Conservation (phyloP, 2,888 invertebrate genomes). For the Pachliopta kotzebuea region DNA sequence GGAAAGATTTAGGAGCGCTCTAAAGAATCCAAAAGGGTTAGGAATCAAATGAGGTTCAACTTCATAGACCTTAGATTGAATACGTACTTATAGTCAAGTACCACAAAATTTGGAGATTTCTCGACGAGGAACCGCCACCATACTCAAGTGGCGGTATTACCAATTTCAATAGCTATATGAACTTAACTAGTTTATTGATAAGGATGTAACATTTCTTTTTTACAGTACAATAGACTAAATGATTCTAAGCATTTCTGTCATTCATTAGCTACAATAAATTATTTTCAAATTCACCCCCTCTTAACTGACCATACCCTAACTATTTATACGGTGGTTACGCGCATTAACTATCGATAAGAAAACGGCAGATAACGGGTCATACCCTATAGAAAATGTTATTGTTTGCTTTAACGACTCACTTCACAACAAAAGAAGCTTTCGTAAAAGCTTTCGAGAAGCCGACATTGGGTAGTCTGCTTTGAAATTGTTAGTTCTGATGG, state of each 20-base stretch:
- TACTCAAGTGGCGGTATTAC: neutral
- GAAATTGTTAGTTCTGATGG: too few species aligned
- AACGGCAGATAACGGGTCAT: slow-evolving; percentile 21
- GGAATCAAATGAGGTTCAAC: neutral
- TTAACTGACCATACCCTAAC: slow-evolving; percentile 13
- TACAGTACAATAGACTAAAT: too few species aligned
- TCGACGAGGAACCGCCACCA: neutral
- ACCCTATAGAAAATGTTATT: slow-evolving; percentile 18
- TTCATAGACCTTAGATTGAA: neutral
- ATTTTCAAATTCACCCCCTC: slow-evolving; percentile 7
- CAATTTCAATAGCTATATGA: too few species aligned
- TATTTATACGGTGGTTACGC: slow-evolving; percentile 24
- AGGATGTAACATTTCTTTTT: too few species aligned
- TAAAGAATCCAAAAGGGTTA: too few species aligned
- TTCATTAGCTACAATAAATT: slow-evolving; percentile 3
- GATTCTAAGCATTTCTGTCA: neutral
- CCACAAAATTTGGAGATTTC: slow-evolving; percentile 8
- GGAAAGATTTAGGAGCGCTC: too few species aligned
- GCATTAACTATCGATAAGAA: slow-evolving; percentile 19
- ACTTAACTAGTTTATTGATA: too few species aligned
- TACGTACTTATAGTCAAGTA: slow-evolving; percentile 12
- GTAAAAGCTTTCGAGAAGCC: slow-evolving; percentile 11
- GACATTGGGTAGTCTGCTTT: too few species aligned
- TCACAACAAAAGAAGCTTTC: slow-evolving; percentile 20
- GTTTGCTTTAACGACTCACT: slow-evolving; percentile 18